These are phyloP conservation scores for Caranx ignobilis DNA, from an alignment of 2,113 vertebrate species.

Conservation along the genomic window DNA sequence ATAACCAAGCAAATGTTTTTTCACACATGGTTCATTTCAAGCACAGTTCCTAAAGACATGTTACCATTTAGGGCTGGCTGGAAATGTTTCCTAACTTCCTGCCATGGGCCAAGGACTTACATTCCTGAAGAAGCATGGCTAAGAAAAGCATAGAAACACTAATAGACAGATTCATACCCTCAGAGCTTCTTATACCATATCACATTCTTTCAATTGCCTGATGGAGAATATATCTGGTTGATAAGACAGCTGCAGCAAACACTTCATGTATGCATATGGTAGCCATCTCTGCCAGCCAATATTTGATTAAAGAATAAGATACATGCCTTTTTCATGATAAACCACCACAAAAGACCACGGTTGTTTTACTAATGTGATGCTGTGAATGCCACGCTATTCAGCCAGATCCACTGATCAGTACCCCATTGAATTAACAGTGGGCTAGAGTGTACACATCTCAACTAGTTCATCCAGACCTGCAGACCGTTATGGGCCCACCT, in stretches of 20 bases:
- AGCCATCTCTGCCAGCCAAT: neutral
- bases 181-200: neutral
- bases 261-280: neutral
- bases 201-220: neutral
- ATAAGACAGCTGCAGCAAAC: neutral
- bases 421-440: neutral
- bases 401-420: no score
- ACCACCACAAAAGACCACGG: neutral
- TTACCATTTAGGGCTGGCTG: no score
- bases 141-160: neutral
- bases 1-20: neutral
- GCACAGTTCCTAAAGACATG: no score
- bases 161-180: neutral
- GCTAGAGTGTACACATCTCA: conserved; percentile 5
- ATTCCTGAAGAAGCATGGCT: neutral
- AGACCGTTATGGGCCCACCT: conserved; percentile 12
- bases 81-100: neutral
- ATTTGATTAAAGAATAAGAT: neutral
- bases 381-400: no score
- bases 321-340: neutral
- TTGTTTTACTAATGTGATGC: no score
- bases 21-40: neutral
- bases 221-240: neutral
- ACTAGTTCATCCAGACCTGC: conserved; percentile 26
- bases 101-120: neutral